Conservation (phyloP, 2,888 invertebrate species). For the Gymnoscelis rufifasciata region DNA sequence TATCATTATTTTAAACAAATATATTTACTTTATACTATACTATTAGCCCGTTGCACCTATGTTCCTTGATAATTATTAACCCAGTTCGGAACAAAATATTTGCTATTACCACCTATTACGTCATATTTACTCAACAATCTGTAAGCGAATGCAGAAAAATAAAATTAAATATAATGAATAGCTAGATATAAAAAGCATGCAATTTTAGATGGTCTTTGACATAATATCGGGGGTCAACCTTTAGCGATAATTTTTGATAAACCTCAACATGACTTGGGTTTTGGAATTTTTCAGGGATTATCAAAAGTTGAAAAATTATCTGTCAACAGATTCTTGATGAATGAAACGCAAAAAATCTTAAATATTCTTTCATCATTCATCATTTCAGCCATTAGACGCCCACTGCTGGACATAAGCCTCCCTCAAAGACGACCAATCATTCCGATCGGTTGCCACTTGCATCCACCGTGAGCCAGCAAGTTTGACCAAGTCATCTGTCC, state of each 20-base stretch:
- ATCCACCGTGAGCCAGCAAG: too few relatives aligned
- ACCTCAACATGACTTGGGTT: conserved; percentile 10
- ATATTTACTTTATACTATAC: conserved; percentile 46
- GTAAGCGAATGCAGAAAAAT: background rate
- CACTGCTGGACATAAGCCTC: too few relatives aligned
- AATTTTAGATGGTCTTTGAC: conserved; percentile 1
- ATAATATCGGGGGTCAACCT: conserved; percentile 7
- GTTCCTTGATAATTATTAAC: conserved; percentile 42
- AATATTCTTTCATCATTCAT: too few relatives aligned
- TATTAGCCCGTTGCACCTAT: conserved; percentile 33
- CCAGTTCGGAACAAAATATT: conserved; percentile 36
- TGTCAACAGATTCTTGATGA: too few relatives aligned
- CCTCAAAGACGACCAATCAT: too few relatives aligned
- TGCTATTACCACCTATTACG: conserved; percentile 37
- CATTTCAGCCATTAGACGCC: too few relatives aligned
- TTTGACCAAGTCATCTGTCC: too few relatives aligned
- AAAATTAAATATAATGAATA: too few relatives aligned
- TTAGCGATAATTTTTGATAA: conserved; percentile 14
- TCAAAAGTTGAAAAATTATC: too few relatives aligned
- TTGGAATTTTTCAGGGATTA: too few relatives aligned
- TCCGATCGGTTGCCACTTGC: too few relatives aligned
- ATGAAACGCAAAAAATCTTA: too few relatives aligned
- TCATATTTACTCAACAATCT: conserved; percentile 29
- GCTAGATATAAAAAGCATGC: background rate
- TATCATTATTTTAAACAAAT: conserved; percentile 54